Percentiles rank a stretch among this genome's conserved stretches.
Evolutionary conservation across 2,113 vertebrate genomes (phyloP).

Genomic region (Cynocephalus volans): DNA sequence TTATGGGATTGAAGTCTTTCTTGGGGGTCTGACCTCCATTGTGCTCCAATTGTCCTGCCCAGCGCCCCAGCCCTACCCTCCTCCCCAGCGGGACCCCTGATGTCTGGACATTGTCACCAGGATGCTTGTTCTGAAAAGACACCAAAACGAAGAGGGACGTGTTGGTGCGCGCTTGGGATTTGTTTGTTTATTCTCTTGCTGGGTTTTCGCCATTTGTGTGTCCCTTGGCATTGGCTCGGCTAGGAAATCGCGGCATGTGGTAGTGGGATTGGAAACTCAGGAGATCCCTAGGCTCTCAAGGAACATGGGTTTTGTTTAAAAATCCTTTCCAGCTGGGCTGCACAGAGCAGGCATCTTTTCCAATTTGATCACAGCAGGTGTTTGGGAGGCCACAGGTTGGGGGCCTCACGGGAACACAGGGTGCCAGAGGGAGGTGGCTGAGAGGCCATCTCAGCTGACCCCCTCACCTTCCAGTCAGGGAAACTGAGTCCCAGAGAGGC

Average conservation of each 20-base stretch:
- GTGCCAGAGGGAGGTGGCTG: not conserved
- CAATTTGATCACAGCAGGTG: not conserved
- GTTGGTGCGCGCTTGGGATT: not conserved
- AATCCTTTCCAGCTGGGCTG: not conserved
- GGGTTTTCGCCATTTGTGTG: not conserved
- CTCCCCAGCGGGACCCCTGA: not conserved
- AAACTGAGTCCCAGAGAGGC: not conserved
- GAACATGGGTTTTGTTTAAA: conserved; percentile 34
- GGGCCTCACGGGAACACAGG: not conserved
- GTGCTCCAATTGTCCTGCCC: not conserved
- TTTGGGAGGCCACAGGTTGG: not conserved
- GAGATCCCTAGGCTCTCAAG: not conserved
- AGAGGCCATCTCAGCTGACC: rapidly evolving
- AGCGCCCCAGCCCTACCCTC: no score
- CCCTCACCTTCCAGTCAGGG: not conserved
- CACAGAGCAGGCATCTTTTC: rapidly evolving
- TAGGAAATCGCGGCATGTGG: not conserved
- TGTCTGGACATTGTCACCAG: not conserved
- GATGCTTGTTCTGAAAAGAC: not conserved
- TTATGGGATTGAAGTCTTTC: conserved; percentile 83
- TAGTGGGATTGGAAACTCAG: not conserved
- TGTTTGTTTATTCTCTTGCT: not conserved
- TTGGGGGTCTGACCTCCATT: conserved; percentile 83
- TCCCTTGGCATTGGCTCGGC: not conserved
- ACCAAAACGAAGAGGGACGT: rapidly evolving